These are phyloP conservation scores for Garrulus glandarius DNA, from an alignment of 2,797 vertebrate genomes.

Conservation along the genomic window DNA sequence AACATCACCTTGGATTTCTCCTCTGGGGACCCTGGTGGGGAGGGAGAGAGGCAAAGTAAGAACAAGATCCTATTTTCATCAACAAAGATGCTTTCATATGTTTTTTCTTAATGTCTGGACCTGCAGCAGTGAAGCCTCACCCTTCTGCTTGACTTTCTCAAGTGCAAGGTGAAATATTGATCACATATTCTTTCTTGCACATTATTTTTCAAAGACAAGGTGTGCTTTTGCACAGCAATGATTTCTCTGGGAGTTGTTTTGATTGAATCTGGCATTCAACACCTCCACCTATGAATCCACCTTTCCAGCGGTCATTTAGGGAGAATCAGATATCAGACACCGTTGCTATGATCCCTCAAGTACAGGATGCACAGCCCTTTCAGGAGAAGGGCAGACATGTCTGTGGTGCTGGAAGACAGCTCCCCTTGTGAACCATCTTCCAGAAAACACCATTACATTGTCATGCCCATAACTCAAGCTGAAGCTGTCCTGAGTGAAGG, in stretches of 20 bases:
- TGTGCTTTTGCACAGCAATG: not conserved
- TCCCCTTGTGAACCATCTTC: not conserved
- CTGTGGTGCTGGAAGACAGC: not conserved
- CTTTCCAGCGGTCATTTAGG: not conserved
- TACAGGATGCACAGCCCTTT: not conserved
- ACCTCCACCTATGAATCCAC: not conserved
- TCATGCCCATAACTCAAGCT: not conserved
- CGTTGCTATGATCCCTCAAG: not conserved
- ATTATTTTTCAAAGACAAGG: not conserved
- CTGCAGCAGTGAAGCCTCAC: not conserved
- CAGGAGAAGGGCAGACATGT: not conserved
- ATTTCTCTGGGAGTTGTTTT: not conserved
- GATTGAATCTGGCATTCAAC: not conserved
- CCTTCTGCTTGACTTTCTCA: not conserved
- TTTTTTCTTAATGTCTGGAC: not conserved
- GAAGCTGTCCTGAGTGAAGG: not conserved
- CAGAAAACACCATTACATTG: not conserved
- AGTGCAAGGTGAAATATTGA: not conserved
- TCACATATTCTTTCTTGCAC: not conserved
- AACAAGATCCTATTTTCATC: not conserved
- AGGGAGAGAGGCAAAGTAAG: not conserved
- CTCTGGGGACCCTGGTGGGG: conserved; percentile 83
- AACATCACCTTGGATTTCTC: conserved; percentile 94
- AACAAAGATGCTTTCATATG: not conserved
- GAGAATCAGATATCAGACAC: not conserved